Evolutionary conservation across 1,140 invertebrate genomes (phyloP), one percentile per base, ranked within the genome.

Genomic region (Drosophila bipectinata): DNA sequence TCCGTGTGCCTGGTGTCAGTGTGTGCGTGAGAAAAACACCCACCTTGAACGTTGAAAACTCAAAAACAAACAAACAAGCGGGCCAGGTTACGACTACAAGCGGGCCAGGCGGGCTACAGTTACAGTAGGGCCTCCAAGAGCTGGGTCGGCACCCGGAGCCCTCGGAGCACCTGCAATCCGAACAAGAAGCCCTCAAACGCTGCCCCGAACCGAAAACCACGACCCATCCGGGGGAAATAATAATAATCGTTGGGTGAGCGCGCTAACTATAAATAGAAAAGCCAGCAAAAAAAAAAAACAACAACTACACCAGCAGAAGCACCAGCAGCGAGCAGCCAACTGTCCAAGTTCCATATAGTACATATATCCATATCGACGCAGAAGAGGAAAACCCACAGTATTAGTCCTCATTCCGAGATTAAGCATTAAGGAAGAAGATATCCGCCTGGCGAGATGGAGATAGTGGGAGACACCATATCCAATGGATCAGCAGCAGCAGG

Each of bases 261-360:
- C 61, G 51, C 60, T 68, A 67, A 78, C 81, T 85, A 85, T 67
- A 85, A 87, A 85, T 85, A 85, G 74, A 51, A 73, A 53, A 58
- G 18, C 34, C 34, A 39, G 52, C 56, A 56, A 44, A 10, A 18
- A 32, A 18, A 32, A 41, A 41, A 41, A 44, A 6, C 12, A 44
- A 44, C 6, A 14, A 14, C 2, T 15, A 41, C 6, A 14, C 1
- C 39, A 41, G 39, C 5, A 14, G 4, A 6, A 39, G 47, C 56
- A 56, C 12, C 32, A 37, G 12, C 18, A 28, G 24, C 41, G 48
- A 56, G 49, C 44, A 47, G 18, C 14, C 48, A 57, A 56, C 53
- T 56, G 32, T 32, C 51, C 66, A 54, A 68, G 54, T 68, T 21
- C 57, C 34, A 37, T 37, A 51, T 52, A 64, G 21, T 48, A 18